Conservation (phyloP, 2,797 vertebrate species). For the Bucorvus abyssinicus region DNA sequence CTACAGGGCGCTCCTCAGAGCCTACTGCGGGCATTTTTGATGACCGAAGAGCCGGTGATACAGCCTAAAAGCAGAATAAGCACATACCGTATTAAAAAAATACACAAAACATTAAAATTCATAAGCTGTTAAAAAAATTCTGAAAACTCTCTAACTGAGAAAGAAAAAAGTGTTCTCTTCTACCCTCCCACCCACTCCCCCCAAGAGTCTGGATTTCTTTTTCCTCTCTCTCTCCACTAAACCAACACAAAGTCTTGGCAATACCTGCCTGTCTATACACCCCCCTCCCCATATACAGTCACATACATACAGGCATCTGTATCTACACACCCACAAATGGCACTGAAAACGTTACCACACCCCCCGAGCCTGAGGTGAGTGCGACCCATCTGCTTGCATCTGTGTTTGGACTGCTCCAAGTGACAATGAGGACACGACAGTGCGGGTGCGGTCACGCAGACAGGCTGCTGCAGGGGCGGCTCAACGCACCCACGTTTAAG, state of each 20-base stretch:
- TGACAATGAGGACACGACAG: neutral
- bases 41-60: slow-evolving; percentile 86
- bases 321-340: neutral
- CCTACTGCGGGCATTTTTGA: slow-evolving; percentile 81
- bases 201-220: neutral
- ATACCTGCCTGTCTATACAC: neutral
- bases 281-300: neutral
- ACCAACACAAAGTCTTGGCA: neutral
- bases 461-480: no score
- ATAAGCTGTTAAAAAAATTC: neutral
- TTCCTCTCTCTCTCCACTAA: neutral
- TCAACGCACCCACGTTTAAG: neutral
- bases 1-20: slow-evolving; percentile 87
- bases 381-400: neutral
- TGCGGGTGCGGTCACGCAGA: no score
- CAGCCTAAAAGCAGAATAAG: slow-evolving; percentile 75
- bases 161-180: neutral
- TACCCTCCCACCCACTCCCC: neutral
- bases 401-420: neutral
- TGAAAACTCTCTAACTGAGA: neutral
- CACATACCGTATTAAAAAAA: neutral
- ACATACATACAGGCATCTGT: neutral
- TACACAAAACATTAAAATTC: neutral
- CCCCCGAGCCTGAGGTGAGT: neutral
- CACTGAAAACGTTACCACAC: neutral